Conservation (phyloP, 2,888 invertebrate species). For the Prenolepis imparis region DNA sequence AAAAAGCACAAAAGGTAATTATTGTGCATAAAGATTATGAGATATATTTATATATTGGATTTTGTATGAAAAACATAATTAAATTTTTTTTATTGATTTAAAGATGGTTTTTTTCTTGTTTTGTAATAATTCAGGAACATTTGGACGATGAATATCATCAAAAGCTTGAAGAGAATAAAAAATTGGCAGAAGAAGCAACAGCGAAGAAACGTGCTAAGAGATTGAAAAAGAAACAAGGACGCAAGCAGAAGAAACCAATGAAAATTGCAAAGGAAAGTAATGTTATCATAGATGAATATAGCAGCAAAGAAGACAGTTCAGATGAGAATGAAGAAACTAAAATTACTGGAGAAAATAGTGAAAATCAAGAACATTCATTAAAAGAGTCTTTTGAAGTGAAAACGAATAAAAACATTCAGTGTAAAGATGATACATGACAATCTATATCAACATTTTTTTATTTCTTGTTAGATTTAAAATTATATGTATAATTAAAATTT, state of each 20-base stretch:
- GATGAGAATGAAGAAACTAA: constrained; percentile 73
- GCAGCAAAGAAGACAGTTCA: constrained; percentile 82
- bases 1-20: constrained; percentile 93
- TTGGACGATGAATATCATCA: constrained; percentile 93
- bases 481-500: background rate
- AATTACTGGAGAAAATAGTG: background rate
- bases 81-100: background rate
- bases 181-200: constrained; percentile 92
- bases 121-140: constrained; percentile 89
- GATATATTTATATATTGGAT: background rate
- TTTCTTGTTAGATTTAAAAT: constrained; percentile 25
- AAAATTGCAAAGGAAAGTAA: constrained; percentile 77
- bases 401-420: constrained; percentile 1
- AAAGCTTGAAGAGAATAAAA: constrained; percentile 92
- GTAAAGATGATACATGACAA: constrained; percentile 36
- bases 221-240: constrained; percentile 91
- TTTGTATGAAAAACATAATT: background rate
- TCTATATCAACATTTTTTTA: background rate
- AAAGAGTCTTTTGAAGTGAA: background rate
- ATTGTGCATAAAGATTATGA: constrained; percentile 8
- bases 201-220: constrained; percentile 97
- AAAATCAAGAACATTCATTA: constrained; percentile 11
- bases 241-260: constrained; percentile 80
- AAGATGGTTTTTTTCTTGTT: background rate
- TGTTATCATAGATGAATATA: constrained; percentile 70